Percentiles rank a stretch among this genome's conserved stretches.
Evolutionary conservation across 2,113 vertebrate genomes (phyloP).

Genomic region (Sebastes schlegelii): DNA sequence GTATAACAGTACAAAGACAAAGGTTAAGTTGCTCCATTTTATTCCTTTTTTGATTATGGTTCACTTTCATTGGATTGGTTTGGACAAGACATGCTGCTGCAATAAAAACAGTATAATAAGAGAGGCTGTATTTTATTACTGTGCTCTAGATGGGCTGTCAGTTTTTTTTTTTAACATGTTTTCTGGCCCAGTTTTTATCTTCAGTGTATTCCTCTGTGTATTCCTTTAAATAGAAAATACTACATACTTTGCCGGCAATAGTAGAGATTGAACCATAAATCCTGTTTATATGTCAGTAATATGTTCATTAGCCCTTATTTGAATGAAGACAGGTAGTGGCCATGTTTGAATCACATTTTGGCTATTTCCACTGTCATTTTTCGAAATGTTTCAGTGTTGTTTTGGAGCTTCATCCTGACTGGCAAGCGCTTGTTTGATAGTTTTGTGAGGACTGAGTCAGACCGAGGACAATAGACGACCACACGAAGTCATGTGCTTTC

Average conservation of each 20-base stretch:
- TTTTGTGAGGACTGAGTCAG: neutral
- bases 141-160: conserved; percentile 4
- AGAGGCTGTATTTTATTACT: conserved; percentile 20
- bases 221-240: conserved; percentile 18
- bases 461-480: neutral
- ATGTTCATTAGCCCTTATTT: neutral
- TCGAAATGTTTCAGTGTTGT: neutral
- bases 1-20: neutral
- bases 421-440: neutral
- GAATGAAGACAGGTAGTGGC: neutral
- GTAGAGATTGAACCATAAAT: neutral
- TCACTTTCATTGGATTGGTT: conserved; percentile 12
- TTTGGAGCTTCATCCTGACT: neutral
- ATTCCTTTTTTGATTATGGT: conserved; percentile 25
- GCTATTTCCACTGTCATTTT: no score
- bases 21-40: conserved; percentile 18
- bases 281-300: neutral
- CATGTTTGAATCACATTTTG: neutral
- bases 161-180: neutral
- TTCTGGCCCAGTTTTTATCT: conserved; percentile 4
- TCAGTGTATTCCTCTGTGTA: conserved; percentile 3
- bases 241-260: neutral
- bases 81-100: conserved; percentile 18
- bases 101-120: conserved; percentile 32
- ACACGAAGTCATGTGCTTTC: neutral